Base-by-base conservation (phyloP, 2,888 invertebrate species). In the Euzetes globulus region DNA sequence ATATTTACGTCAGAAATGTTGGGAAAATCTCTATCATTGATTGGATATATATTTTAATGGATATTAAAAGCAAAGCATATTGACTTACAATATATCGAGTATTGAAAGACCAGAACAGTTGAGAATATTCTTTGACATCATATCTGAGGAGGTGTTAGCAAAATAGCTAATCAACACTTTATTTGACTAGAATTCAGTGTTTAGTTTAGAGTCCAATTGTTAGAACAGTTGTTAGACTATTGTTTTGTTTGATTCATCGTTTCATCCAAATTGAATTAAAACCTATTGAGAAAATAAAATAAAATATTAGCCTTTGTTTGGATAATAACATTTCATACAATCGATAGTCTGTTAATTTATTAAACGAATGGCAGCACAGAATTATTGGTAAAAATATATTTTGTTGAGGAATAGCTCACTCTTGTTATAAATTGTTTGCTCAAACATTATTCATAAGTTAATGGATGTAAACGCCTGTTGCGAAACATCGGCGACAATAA, bases 81-180 rank as follows among this genome's bases (percentile, higher is more conserved):
- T 55, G 19, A 55, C 55, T 55, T 25, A 55, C 55, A 55, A 55
- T 55, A 11, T 55, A 55, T 19, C 25, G 55, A 55, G 55, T 55
- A 55, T 55, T 55, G 55, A 55, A 55, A 25, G 55, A 55, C 19
- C 25, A 25, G 55, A 19, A 19, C 6, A 55, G n/a, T 50, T 50
- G 19, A n/a, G 50, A 19, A n/a, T 19, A 55, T 55, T 22, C 22
- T 25, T 19, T 55, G 19, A 22, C 55, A 22, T 19, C 22, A 22
- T 25, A 25, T 25, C 6, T 55, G 25, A 55, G 17, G 19, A 2
- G 2, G 5, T 55, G 19, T 55, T 55, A 55, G 55, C 55, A 25
- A 55, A 55, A 19, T 4, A 50, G 50, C 50, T 50, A 55, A 55
- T 55, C n/a, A 55, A 25, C 55, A 55, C 55, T 25, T 17, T 55